These are phyloP conservation scores for Paramisgurnus dabryanus DNA, from an alignment of 2,113 vertebrate species.

Conservation along the genomic window DNA sequence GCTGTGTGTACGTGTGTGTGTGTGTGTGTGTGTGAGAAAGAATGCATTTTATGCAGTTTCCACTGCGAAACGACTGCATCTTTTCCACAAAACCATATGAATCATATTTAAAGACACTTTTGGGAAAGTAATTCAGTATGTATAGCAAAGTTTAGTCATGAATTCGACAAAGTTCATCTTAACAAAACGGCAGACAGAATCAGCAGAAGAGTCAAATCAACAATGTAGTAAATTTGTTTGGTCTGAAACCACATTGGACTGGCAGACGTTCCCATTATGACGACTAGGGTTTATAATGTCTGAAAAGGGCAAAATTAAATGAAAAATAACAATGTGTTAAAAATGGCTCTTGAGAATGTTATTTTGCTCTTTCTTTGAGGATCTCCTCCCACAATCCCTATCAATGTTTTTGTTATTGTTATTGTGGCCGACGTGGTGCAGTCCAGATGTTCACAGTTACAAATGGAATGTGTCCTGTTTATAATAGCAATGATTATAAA, in stretches of 20 bases:
- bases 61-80: constrained; percentile 28
- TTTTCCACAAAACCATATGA: constrained; percentile 49
- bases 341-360: constrained; percentile 35
- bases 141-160: not conserved
- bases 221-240: constrained; percentile 23
- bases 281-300: constrained; percentile 45
- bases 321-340: constrained; percentile 36
- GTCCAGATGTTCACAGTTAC: constrained; percentile 75
- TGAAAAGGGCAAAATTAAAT: constrained; percentile 18
- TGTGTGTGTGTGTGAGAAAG: constrained; percentile 6
- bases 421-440: constrained; percentile 58
- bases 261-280: constrained; percentile 17
- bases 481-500: constrained; percentile 65
- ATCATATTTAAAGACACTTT: constrained; percentile 44
- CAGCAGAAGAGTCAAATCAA: constrained; percentile 1
- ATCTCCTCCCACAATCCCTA: constrained; percentile 59
- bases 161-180: constrained; percentile 7
- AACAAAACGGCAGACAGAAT: constrained; percentile 33
- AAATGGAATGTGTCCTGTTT: constrained; percentile 74
- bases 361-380: constrained; percentile 38
- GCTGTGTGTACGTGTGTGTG: constrained; percentile 23
- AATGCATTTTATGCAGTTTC: constrained; percentile 51
- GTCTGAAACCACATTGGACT: constrained; percentile 21
- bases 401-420: constrained; percentile 45
- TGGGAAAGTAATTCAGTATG: constrained; percentile 3